These are phyloP conservation scores for Stomatorhinus ivindoensis DNA, from an alignment of 2,113 vertebrate species.

Conservation along the genomic window DNA sequence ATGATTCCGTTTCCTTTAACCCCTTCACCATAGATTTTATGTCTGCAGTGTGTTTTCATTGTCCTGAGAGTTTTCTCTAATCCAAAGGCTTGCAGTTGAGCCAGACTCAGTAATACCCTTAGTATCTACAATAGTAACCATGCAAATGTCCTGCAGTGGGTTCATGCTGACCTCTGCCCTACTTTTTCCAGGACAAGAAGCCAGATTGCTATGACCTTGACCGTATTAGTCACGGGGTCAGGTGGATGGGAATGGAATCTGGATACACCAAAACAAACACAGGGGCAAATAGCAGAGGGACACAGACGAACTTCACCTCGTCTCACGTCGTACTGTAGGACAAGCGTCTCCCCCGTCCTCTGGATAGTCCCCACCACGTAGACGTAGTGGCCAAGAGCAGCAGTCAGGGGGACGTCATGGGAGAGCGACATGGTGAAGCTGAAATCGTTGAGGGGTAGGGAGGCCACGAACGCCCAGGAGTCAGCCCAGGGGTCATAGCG, in stretches of 20 bases:
- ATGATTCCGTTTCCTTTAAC: background rate
- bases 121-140: background rate
- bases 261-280: background rate
- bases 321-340: constrained; percentile 55
- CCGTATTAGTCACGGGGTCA: background rate
- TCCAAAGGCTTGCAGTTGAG: background rate
- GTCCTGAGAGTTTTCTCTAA: background rate
- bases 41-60: background rate
- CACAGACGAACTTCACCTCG: constrained; percentile 39
- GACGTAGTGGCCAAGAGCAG: constrained; percentile 45
- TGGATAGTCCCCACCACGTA: constrained; percentile 62
- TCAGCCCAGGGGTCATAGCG: constrained; percentile 63
- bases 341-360: constrained; percentile 62
- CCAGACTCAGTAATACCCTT: background rate
- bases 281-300: background rate
- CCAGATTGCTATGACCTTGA: background rate
- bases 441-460: constrained; percentile 62
- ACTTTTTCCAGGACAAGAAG: background rate
- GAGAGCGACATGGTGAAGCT: constrained; percentile 63
- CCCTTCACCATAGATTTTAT: background rate
- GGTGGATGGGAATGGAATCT: background rate
- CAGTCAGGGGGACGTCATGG: constrained; percentile 60
- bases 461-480: constrained; percentile 58
- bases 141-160: background rate
- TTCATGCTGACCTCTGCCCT: background rate